Conservation (phyloP, 2,797 vertebrate genomes). For the Oreochromis grahami region DNA sequence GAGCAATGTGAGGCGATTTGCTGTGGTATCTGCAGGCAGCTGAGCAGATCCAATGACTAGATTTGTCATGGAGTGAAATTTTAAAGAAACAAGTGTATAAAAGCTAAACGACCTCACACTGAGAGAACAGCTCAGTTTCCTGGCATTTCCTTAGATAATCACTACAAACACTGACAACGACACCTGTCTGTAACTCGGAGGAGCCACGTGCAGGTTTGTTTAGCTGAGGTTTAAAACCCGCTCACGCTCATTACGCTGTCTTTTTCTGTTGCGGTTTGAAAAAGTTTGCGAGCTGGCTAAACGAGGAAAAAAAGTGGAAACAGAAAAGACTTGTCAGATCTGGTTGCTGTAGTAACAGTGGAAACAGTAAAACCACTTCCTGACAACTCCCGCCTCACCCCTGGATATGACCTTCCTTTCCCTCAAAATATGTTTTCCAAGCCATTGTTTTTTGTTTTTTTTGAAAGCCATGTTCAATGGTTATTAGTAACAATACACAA, state of each 20-base stretch:
- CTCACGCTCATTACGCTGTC: background rate
- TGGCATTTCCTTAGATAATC: background rate
- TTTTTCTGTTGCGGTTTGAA: background rate
- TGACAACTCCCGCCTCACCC: constrained; percentile 4
- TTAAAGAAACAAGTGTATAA: background rate
- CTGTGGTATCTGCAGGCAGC: constrained; percentile 12
- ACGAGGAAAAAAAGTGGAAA: background rate
- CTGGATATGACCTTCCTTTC: constrained; percentile 29
- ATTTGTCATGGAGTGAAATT: constrained; percentile 11
- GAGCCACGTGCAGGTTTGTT: background rate
- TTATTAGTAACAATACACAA: constrained; percentile 20
- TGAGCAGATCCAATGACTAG: constrained; percentile 9
- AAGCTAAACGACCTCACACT: background rate
- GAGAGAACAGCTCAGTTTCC: background rate
- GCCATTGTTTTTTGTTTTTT: constrained; percentile 16
- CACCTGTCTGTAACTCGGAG: background rate
- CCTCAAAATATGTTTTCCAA: constrained; percentile 7
- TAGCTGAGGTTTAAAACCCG: background rate
- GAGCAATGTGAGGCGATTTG: constrained; percentile 21
- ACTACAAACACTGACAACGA: background rate
- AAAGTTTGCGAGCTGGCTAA: background rate
- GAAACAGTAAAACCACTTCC: constrained; percentile 13
- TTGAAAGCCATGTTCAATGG: background rate
- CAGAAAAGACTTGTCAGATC: background rate
- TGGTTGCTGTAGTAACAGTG: background rate